Evolutionary conservation across 2,113 vertebrate genomes (phyloP).

Genomic region (Lophotis ruficrista): DNA sequence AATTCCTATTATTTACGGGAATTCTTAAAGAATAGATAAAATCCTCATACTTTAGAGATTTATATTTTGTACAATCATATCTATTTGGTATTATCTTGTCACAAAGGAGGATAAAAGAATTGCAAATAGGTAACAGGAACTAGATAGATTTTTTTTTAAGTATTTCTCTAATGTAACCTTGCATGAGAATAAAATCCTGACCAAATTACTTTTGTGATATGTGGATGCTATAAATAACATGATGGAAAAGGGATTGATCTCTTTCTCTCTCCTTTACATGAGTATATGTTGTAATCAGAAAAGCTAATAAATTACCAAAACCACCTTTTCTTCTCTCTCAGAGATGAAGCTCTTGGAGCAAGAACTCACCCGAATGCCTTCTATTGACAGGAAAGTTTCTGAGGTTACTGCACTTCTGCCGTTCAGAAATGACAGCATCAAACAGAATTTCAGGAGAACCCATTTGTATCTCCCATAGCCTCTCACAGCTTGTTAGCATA

Average conservation of each 20-base stretch:
- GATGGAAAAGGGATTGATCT: neutral
- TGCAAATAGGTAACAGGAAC: constrained; percentile 18
- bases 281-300: neutral
- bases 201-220: constrained; percentile 12
- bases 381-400: neutral
- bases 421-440: neutral
- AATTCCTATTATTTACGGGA: neutral
- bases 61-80: neutral
- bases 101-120: constrained; percentile 3
- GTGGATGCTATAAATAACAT: neutral
- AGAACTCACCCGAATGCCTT: neutral
- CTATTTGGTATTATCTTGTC: neutral
- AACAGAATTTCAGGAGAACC: neutral
- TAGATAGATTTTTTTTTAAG: neutral
- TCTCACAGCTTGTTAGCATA: neutral
- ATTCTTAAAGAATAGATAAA: neutral
- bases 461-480: neutral
- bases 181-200: neutral
- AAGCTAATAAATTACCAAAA: neutral
- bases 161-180: constrained; percentile 21
- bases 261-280: neutral
- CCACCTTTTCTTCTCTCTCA: neutral
- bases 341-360: neutral
- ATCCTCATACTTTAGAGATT: neutral
- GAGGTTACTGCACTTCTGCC: neutral